phyloP scores from a whole-genome alignment of 2,113 vertebrate genomes.

The Larimichthys crocea region DNA sequence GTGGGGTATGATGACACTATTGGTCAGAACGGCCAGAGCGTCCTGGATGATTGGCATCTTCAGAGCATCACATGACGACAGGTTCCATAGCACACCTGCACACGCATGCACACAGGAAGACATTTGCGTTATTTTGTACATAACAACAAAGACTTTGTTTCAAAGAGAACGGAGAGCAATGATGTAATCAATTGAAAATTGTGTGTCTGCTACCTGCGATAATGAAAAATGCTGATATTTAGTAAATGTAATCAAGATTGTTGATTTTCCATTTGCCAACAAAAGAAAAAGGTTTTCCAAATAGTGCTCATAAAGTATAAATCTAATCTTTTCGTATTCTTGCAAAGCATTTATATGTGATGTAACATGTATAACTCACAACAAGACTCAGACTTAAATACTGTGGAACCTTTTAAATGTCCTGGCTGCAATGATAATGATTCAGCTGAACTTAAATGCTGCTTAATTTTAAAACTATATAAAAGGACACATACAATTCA shows the following conservation, averaged over 20 bases:
- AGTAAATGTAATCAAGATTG: not conserved
- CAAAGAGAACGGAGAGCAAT: not conserved
- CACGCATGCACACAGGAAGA: not conserved
- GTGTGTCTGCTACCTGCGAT: not conserved
- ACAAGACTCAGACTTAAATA: not conserved
- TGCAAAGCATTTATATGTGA: not conserved
- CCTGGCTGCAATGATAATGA: not conserved
- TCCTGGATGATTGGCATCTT: constrained; percentile 99
- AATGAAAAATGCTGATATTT: not conserved
- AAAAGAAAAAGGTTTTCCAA: not conserved
- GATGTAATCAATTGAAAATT: not conserved
- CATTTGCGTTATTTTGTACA: not conserved
- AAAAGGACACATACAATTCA: not conserved
- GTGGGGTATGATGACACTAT: constrained; percentile 97
- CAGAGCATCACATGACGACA: constrained; percentile 97
- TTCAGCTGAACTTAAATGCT: not conserved
- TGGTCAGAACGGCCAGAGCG: constrained; percentile 96
- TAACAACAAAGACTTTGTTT: not conserved
- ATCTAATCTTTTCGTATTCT: not conserved
- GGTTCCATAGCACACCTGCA: constrained; percentile 96
- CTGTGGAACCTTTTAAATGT: not conserved
- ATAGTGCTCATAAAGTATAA: not conserved
- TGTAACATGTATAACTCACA: not conserved
- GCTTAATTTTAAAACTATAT: not conserved
- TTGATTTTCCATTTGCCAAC: not conserved